Evolutionary conservation across 1,140 invertebrate genomes (phyloP), one percentile per base, ranked within the genome.

Genomic region (Drosophila dunni): DNA sequence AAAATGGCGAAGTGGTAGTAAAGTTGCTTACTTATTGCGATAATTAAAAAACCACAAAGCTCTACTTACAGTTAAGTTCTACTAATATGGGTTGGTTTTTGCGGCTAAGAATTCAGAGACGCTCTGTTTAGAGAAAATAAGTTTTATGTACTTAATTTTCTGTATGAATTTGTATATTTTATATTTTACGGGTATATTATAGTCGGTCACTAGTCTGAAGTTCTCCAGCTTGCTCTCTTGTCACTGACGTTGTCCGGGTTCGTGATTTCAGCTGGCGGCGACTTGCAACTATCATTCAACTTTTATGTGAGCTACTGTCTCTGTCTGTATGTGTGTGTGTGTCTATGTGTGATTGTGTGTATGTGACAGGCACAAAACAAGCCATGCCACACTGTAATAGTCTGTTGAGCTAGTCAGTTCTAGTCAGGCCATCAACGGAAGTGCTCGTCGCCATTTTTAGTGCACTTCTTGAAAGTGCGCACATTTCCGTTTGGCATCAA

Each of bases 401-500:
- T 38, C 34, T 48, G 53, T 65, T 40, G 61, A 50, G 57, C 71
- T 50, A 15, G 17, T 62, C 57, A 58, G 50, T 46, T 53, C 34
- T 54, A 63, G 81, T 86, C 51, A 36, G 70, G 42, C 80, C 84
- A 84, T 81, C 80, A 81, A 29, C 84, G 84, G 84, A 89, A 89
- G 84, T 89, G 85, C 85, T 90, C 78, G 84, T 90, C 85, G 84
- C 84, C 85, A 89, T 90, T 89, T 89, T 89, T 88, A 89, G 84
- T 89, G 85, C 84, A 89, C 85, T 89, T 89, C 81, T 84, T 75
- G 70, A 90, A 90, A 90, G 84, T 90, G 84, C 65, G 84, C 84
- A 89, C 84, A 89, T 89, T 89, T 89, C 84, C 85, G 84, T 81
- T 89, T 81, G 84, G 84, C 84, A 89, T 89, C 84, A 84, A 89